Evolutionary conservation across 2,888 invertebrate genomes (phyloP), one percentile per base, ranked within the genome.

Genomic region (Heteropelma amictum): DNA sequence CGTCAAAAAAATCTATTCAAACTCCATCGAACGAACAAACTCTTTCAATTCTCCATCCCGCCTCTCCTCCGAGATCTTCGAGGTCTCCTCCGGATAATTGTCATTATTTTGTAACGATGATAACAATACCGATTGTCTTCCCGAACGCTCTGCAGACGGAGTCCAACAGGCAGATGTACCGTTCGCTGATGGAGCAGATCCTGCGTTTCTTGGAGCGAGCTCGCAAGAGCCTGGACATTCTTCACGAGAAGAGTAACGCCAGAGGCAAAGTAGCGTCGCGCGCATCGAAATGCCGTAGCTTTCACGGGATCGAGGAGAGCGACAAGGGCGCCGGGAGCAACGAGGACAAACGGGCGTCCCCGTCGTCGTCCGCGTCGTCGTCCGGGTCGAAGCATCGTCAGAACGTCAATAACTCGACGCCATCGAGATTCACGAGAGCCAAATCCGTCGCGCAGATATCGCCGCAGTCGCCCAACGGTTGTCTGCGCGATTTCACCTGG

Each of bases 121-220:
- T 12, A 1, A 6, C 1, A 12, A 12, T 38, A 1, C 5, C 6
- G 17, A 30, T 63, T 69, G 42, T 14, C 12, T 70, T 53, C 60
- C 1, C 40, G 3, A 38, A 30, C 19, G 83, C 90, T 69, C 87
- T 92, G 82, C 90, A 94, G 94, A 92, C 93, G 76, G 93, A 94
- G 87, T 91, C 93, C 61, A 94, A 93, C 87, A 91, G 93, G 77
- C 93, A 93, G 87, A 94, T 94, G 94, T 94, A 94, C 87, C 92
- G 93, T 86, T 93, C 93, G 28, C 91, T 94, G 83, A 92, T 94
- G 90, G 92, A 92, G 85, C 94, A 94, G 89, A 93, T 94, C 78
- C 92, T 93, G 45, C 91, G 92, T 73, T 94, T 94, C 86, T 88
- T 94, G 82, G 94, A 93, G 84, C 91, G 93, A 87, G 92, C 93